Evolutionary conservation across 2,888 invertebrate species (phyloP).

Genomic region (Imbricaverruca yamaguchii): DNA sequence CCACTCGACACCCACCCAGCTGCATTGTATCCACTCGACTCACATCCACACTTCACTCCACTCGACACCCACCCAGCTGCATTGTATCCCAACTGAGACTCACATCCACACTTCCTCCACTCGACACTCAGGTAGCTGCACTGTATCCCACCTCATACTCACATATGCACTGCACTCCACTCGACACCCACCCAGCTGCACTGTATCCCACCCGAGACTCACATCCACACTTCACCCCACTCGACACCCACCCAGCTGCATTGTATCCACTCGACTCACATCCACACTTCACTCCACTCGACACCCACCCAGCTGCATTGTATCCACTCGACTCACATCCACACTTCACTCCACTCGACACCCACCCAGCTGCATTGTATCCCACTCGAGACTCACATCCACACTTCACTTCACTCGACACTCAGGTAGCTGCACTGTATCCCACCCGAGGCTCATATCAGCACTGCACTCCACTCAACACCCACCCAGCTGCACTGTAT

Average conservation of each 20-base stretch:
- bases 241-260: neutral
- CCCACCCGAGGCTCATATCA: no score
- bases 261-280: neutral
- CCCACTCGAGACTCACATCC: neutral
- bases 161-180: no score
- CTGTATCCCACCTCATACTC: neutral
- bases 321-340: no score
- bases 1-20: neutral
- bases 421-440: no score
- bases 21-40: neutral
- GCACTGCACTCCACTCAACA: neutral
- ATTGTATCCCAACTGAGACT: no score
- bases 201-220: no score
- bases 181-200: no score
- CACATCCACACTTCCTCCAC: neutral
- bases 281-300: no score
- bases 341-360: neutral
- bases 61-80: no score
- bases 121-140: neutral
- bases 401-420: no score
- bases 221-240: neutral
- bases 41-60: no score
- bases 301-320: no score
- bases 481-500: neutral
- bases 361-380: neutral